phyloP scores from a whole-genome alignment of 1,140 invertebrate species.

The Drosophila prosaltans region DNA sequence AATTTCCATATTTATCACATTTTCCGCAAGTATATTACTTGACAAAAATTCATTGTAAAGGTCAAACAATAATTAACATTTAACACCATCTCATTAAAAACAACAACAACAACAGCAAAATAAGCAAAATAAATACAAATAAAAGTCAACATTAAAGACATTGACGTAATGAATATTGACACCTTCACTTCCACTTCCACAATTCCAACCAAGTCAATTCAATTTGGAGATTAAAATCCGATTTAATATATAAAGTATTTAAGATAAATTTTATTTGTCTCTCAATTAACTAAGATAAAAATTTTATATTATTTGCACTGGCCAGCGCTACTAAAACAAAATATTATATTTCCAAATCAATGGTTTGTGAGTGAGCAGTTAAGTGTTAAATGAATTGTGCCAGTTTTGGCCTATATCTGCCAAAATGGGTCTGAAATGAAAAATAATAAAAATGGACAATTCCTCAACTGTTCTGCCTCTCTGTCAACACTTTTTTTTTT shows the following conservation, averaged over 20 bases:
- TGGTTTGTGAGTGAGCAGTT: background rate
- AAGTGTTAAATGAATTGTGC: background rate
- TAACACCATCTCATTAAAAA: no score
- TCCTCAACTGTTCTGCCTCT: constrained; percentile 2
- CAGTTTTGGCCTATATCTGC: background rate
- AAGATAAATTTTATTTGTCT: background rate
- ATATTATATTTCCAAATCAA: no score
- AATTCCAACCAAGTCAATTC: background rate
- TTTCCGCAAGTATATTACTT: no score
- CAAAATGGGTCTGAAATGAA: background rate
- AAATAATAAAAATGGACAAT: background rate
- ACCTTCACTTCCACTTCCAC: background rate
- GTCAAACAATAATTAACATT: no score
- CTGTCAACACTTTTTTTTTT: constrained; percentile 33
- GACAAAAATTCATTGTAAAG: no score
- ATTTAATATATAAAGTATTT: no score
- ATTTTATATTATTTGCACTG: background rate
- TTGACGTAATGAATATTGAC: background rate
- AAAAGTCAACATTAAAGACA: no score
- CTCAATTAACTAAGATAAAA: background rate
- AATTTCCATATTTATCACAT: no score
- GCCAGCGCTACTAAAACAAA: no score
- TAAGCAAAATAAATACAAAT: no score
- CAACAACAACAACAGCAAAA: no score
- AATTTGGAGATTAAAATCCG: background rate